Conservation (phyloP, 2,113 vertebrate species). For the Ageneiosus marmoratus region DNA sequence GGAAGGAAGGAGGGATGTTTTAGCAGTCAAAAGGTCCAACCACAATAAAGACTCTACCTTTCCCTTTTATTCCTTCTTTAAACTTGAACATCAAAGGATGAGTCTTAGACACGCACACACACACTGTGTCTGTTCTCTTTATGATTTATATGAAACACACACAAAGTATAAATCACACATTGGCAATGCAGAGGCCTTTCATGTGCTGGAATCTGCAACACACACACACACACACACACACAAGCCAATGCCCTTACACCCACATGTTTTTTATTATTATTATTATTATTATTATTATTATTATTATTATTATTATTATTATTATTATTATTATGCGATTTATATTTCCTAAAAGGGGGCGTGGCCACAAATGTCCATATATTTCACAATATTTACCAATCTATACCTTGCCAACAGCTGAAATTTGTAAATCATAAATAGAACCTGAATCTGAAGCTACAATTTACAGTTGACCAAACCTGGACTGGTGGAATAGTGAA, state of each 20-base stretch:
- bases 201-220: conserved; percentile 56
- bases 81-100: conserved; percentile 69
- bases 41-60: conserved; percentile 57
- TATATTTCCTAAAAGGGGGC: neutral
- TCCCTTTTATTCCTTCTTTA: conserved; percentile 64
- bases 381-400: neutral
- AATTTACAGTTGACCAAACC: neutral
- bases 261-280: too few species aligned
- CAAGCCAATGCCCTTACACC: conserved; percentile 47
- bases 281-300: too few species aligned
- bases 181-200: conserved; percentile 62
- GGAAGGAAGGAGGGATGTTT: conserved; percentile 26
- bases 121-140: conserved; percentile 61
- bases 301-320: too few species aligned
- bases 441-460: neutral
- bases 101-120: conserved; percentile 14
- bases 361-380: neutral
- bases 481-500: neutral
- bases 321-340: too few species aligned
- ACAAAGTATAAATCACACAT: conserved; percentile 65
- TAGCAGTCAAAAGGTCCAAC: conserved; percentile 27
- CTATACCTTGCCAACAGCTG: neutral
- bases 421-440: neutral
- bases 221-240: conserved; percentile 49
- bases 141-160: conserved; percentile 73